phyloP scores from a whole-genome alignment of 1,140 invertebrate genomes.

The Trialeurodes vaporariorum region DNA sequence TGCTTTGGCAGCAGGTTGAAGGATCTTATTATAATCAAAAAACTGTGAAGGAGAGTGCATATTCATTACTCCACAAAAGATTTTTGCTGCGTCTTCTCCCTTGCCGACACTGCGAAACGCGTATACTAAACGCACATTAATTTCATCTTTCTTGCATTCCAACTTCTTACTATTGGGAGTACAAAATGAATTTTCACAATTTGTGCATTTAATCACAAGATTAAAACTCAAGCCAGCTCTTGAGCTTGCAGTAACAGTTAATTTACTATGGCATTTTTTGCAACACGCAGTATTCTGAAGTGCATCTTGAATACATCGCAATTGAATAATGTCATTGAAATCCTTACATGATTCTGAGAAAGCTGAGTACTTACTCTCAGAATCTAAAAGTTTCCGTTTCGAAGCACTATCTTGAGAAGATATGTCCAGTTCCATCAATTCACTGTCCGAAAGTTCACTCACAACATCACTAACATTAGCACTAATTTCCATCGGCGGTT shows the following conservation, averaged over 20 bases:
- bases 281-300: not conserved
- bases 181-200: not conserved
- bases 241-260: not conserved
- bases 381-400: not conserved
- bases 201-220: not conserved
- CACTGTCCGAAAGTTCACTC: too few species aligned
- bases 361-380: not conserved
- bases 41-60: constrained; percentile 5
- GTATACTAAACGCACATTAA: constrained; percentile 7
- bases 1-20: not conserved
- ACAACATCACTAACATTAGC: too few species aligned
- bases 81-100: constrained; percentile 7
- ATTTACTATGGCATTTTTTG: not conserved
- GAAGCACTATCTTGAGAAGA: not conserved
- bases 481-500: too few species aligned
- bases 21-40: not conserved
- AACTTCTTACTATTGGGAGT: not conserved
- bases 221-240: not conserved
- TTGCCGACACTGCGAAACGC: constrained; percentile 10
- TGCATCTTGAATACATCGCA: not conserved
- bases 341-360: not conserved
- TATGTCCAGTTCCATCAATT: too few species aligned
- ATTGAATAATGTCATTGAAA: not conserved
- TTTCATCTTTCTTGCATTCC: not conserved
- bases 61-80: constrained; percentile 10